Percentiles rank a stretch among this genome's conserved stretches.
phyloP scores from a whole-genome alignment of 2,113 vertebrate species.

The Paramisgurnus dabryanus region DNA sequence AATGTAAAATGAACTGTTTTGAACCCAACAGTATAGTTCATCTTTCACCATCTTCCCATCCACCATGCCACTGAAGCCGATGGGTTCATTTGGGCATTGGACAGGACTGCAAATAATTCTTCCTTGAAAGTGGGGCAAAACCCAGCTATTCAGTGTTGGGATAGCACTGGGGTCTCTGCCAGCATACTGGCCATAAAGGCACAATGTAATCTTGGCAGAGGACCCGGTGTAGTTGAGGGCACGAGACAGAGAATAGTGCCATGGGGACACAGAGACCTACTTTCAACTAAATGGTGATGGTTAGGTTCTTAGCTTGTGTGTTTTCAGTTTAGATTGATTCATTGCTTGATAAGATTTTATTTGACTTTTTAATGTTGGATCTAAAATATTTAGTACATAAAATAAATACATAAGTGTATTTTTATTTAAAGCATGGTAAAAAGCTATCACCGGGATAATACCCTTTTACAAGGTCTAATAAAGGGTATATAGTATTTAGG shows the following conservation, averaged over 20 bases:
- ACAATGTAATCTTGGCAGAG: conserved; percentile 58
- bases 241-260: conserved; percentile 47
- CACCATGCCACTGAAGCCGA: neutral
- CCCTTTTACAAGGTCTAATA: too few species aligned
- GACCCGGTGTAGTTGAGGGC: conserved; percentile 56
- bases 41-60: conserved; percentile 4
- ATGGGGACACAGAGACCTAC: conserved; percentile 59
- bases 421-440: too few species aligned
- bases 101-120: conserved; percentile 54
- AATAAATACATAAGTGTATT: too few species aligned
- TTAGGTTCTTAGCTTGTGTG: neutral
- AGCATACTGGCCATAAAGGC: conserved; percentile 37
- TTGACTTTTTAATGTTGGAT: too few species aligned
- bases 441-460: too few species aligned
- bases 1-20: neutral
- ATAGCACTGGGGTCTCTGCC: conserved; percentile 50
- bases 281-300: conserved; percentile 37
- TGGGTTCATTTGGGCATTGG: conserved; percentile 53
- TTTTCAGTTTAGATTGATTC: too few species aligned
- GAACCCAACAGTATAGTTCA: neutral
- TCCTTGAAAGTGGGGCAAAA: conserved; percentile 52
- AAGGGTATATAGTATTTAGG: too few species aligned
- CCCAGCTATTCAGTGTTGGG: conserved; percentile 56
- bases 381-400: too few species aligned
- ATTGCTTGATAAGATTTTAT: too few species aligned